Percentiles rank a stretch among this genome's conserved stretches.
Conservation (phyloP, 2,888 invertebrate genomes). For the Hypsopygia costalis region DNA sequence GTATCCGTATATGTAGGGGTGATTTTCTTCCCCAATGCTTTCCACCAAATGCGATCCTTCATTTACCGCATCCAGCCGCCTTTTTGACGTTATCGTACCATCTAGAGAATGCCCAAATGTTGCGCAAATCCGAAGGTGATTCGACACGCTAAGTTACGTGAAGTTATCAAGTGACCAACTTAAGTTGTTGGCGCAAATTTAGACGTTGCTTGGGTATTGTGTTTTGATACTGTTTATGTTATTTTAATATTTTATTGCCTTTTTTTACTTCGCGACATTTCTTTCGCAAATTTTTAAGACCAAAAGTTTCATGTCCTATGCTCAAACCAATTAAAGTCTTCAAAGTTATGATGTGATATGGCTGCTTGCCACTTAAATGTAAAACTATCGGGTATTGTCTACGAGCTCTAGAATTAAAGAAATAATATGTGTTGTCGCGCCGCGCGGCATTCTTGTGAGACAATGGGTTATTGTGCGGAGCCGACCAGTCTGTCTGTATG, state of each 20-base stretch:
- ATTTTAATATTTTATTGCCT: too few species aligned
- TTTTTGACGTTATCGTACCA: too few species aligned
- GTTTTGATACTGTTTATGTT: too few species aligned
- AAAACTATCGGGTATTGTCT: background rate
- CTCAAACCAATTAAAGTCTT: too few species aligned
- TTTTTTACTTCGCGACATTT: too few species aligned
- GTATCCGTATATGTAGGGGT: too few species aligned
- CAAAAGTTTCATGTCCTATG: too few species aligned
- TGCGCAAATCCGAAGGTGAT: slow-evolving; percentile 3
- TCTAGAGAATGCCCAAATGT: slow-evolving; percentile 2
- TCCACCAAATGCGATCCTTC: too few species aligned
- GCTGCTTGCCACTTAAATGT: background rate
- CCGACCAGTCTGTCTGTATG: slow-evolving; percentile 18
- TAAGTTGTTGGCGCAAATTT: background rate
- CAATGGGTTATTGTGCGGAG: slow-evolving; percentile 26
- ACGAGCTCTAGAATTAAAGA: slow-evolving; percentile 5
- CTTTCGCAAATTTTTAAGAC: too few species aligned
- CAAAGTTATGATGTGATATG: too few species aligned
- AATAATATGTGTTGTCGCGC: slow-evolving; percentile 12
- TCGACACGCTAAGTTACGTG: slow-evolving; percentile 8
- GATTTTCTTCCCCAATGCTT: too few species aligned
- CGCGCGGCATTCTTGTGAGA: slow-evolving; percentile 23
- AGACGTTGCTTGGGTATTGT: background rate
- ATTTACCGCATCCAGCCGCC: too few species aligned
- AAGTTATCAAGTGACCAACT: slow-evolving; percentile 4